These are phyloP conservation scores for Agelas oroides DNA, from an alignment of 37 sponge, comb jelly and placozoan genomes.

Conservation along the genomic window DNA sequence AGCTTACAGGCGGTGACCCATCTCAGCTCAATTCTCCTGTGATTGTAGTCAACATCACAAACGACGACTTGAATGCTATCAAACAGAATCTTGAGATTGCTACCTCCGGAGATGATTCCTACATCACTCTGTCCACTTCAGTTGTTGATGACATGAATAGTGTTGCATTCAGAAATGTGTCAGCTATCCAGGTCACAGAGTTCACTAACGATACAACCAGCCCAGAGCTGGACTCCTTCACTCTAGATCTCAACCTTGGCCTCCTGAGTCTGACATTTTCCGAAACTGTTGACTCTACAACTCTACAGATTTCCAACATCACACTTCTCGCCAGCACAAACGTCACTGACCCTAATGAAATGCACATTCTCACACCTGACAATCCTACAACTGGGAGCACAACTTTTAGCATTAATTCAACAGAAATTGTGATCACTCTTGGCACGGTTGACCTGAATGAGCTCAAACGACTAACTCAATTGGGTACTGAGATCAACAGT, in stretches of 20 bases:
- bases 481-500: constrained; percentile 56
- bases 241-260: constrained; percentile 71
- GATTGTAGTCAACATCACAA: constrained; percentile 62
- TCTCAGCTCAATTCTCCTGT: constrained; percentile 57
- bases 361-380: constrained; percentile 38
- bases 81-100: constrained; percentile 72
- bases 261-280: constrained; percentile 75
- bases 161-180: constrained; percentile 13
- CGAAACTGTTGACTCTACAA: constrained; percentile 87
- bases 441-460: constrained; percentile 80
- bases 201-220: constrained; percentile 71
- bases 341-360: constrained; percentile 2
- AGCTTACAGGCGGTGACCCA: constrained; percentile 55
- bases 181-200: constrained; percentile 43
- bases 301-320: constrained; percentile 55
- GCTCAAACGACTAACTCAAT: constrained; percentile 70
- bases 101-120: constrained; percentile 67
- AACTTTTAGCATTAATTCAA: constrained; percentile 51
- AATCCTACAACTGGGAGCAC: constrained; percentile 36
- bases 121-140: constrained; percentile 37
- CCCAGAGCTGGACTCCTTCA: constrained; percentile 68
- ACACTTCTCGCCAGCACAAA: constrained; percentile 58
- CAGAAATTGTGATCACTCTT: constrained; percentile 56
- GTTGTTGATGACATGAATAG: constrained; percentile 74
- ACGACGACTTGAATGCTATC: constrained; percentile 76